These are phyloP conservation scores for Sylvicapra grimmia DNA, from an alignment of 2,113 vertebrate species.

Conservation along the genomic window DNA sequence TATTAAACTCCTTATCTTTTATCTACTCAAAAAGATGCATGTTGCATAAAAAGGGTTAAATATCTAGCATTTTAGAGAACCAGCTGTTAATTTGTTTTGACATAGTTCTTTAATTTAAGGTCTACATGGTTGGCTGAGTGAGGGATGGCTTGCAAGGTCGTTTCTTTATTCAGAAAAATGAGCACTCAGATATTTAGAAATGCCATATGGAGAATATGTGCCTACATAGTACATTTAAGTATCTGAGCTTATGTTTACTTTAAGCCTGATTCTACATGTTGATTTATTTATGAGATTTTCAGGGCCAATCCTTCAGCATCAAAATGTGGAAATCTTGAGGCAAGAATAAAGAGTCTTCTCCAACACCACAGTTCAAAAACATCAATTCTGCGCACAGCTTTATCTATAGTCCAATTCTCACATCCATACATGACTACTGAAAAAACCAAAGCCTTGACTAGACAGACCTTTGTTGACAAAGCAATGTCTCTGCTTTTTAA, in stretches of 20 bases:
- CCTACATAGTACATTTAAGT: neutral
- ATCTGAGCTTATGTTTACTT: neutral
- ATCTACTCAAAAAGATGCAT: neutral
- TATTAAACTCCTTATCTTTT: neutral
- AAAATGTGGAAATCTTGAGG: no score
- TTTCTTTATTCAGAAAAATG: constrained; percentile 8
- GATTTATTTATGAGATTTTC: constrained; percentile 4
- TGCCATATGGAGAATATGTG: neutral
- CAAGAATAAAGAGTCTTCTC: no score
- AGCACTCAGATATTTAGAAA: constrained; percentile 13
- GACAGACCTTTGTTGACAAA: no score
- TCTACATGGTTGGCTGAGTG: neutral
- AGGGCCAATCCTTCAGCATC: neutral
- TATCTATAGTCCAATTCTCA: no score
- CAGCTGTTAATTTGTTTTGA: neutral
- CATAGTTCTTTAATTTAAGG: constrained; percentile 29
- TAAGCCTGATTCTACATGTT: neutral
- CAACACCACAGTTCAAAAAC: no score
- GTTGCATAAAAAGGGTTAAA: neutral
- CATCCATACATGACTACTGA: no score
- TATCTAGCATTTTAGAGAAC: neutral
- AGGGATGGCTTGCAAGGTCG: neutral
- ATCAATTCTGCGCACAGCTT: no score
- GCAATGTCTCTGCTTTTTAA: no score
- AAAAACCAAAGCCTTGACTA: no score